A percentile compares a stretch with the other conserved stretches of the same genome.
Conservation (phyloP, 2,797 vertebrate genomes). For the Pelochelys cantorii region DNA sequence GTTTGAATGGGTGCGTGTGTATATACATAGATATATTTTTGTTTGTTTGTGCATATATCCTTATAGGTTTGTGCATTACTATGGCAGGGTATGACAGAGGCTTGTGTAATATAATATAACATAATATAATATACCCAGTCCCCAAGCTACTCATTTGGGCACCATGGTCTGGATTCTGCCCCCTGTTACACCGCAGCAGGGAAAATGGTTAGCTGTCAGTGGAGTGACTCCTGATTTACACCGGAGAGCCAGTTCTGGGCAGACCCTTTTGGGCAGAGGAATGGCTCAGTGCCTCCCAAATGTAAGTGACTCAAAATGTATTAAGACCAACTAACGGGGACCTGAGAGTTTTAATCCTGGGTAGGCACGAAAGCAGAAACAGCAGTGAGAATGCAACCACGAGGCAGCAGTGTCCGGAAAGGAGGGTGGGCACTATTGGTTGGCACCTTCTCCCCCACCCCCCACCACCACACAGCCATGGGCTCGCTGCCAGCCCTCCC, state of each 20-base stretch:
- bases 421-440: fast-evolving
- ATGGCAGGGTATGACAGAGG: conserved; percentile 24
- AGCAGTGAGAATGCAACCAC: background rate
- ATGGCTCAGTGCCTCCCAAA: conserved; percentile 15
- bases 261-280: background rate
- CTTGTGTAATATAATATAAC: background rate
- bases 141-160: background rate
- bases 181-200: background rate
- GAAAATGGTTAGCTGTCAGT: background rate
- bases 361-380: conserved; percentile 58
- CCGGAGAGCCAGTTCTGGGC: background rate
- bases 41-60: background rate
- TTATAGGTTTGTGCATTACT: background rate
- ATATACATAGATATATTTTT: background rate
- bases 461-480: too few species aligned
- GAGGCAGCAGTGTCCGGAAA: fast-evolving
- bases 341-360: conserved; percentile 51
- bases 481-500: background rate
- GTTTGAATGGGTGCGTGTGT: background rate
- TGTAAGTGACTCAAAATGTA: conserved; percentile 67
- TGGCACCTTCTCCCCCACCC: background rate
- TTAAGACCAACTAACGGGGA: conserved; percentile 58
- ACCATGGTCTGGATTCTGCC: fast-evolving
- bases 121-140: background rate
- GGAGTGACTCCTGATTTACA: fast-evolving